A percentile compares a stretch with the other conserved stretches of the same genome.
phyloP scores from a whole-genome alignment of 2,797 vertebrate species.

The Myripristis jacobus region DNA sequence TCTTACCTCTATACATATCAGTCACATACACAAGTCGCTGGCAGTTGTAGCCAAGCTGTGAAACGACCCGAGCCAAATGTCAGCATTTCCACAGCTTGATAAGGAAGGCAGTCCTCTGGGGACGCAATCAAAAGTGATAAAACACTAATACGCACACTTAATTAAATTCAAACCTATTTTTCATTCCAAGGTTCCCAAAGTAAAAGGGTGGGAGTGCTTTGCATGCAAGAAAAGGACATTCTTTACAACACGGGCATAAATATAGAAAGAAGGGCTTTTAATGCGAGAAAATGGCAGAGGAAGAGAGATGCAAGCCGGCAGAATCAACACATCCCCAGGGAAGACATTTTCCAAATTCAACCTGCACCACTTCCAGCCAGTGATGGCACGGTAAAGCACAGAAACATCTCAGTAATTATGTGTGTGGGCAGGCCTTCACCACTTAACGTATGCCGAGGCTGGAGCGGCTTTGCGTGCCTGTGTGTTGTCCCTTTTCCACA shows the following conservation, averaged over 20 bases:
- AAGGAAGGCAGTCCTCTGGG: not conserved
- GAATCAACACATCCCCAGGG: conserved; percentile 41
- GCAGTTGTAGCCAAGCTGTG: conserved; percentile 26
- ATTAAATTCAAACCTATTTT: too few species aligned
- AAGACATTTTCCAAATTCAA: conserved; percentile 51
- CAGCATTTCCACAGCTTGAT: not conserved
- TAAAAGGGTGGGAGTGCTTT: too few species aligned
- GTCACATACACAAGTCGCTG: conserved; percentile 9
- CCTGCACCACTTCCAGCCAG: conserved; percentile 44
- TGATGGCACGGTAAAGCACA: conserved; percentile 50
- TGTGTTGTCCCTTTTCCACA: conserved; percentile 42
- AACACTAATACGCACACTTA: conserved; percentile 4
- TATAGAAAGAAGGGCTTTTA: conserved; percentile 5
- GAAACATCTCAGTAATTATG: conserved; percentile 71
- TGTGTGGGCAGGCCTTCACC: conserved; percentile 74
- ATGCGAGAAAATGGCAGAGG: not conserved
- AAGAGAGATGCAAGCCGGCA: not conserved
- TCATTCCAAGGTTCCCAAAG: too few species aligned
- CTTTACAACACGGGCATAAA: conserved; percentile 11
- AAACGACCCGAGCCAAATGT: not conserved
- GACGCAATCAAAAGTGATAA: not conserved
- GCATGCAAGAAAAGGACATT: not conserved
- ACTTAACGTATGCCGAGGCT: conserved; percentile 53
- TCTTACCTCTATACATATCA: conserved; percentile 18
- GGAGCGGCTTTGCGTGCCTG: conserved; percentile 45